Conservation (phyloP, 2,797 vertebrate genomes). For the Sylvilagus floridanus region DNA sequence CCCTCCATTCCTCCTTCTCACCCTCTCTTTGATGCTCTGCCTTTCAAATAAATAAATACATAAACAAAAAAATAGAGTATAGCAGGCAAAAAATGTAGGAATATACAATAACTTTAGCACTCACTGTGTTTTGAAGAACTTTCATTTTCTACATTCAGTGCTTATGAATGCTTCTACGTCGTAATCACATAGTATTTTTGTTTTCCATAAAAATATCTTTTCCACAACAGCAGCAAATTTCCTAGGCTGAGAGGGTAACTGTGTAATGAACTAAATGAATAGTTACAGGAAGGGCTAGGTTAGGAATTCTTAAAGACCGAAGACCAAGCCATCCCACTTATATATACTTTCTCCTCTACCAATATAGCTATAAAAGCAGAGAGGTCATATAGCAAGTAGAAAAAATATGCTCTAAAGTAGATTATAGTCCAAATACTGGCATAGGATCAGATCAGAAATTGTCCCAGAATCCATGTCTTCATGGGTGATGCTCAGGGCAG, state of each 20-base stretch:
- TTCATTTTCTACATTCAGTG: background rate
- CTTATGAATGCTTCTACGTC: constrained; percentile 15
- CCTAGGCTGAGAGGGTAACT: background rate
- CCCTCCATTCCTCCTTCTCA: too few species aligned
- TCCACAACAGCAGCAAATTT: constrained; percentile 7
- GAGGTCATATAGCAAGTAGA: background rate
- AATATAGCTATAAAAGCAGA: background rate
- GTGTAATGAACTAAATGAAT: background rate
- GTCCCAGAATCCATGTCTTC: background rate
- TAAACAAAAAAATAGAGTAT: background rate
- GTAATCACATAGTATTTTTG: background rate
- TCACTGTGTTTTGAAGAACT: background rate
- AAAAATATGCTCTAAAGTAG: background rate
- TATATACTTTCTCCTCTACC: background rate
- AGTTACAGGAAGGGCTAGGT: background rate
- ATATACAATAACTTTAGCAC: background rate
- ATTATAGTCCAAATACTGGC: background rate
- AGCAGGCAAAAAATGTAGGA: background rate
- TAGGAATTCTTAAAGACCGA: background rate
- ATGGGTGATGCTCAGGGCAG: background rate
- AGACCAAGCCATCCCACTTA: background rate
- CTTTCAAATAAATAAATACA: too few species aligned
- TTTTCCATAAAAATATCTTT: constrained; percentile 1
- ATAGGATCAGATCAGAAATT: background rate
- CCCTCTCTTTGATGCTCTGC: too few species aligned